Base-by-base conservation (phyloP, 1,140 invertebrate species). In the Pteromalus puparum region DNA sequence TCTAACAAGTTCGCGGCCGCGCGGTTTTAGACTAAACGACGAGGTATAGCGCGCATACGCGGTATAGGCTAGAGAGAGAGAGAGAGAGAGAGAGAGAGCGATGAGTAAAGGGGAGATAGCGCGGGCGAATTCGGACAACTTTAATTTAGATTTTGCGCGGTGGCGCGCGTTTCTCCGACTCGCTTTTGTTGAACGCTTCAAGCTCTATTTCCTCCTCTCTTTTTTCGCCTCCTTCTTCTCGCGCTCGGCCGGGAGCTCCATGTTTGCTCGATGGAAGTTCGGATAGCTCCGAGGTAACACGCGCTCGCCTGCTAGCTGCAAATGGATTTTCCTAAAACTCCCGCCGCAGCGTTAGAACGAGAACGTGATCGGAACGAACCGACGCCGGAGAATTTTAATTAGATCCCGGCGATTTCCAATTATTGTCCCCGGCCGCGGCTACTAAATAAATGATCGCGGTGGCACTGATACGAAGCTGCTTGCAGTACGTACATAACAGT, bases 61-160 rank as follows among this genome's bases (percentile, higher is more conserved):
- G n/a, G n/a, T n/a, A n/a, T n/a, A n/a, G n/a, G 30, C 30, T 5
- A 34, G 30, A 34, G 30, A 34, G 4, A 34, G 30, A 5, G 30
- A 34, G 30, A 34, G 30, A 34, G 46, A 18, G 13, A 18, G 30
- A 73, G 18, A 73, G 10, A 73, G 34, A 21, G 28, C 24, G 70
- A 34, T 48, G 73, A 75, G 24, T 10, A 46, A 81, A 61, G 6
- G 67, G 75, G 21, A 81, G 18, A 78, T 46, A 76, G 30, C 0
- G 24, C 30, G 28, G 6, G 28, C 24, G 48, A 61, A 61, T 85
- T 75, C 38, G 48, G 67, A 68, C 28, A 85, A 83, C 70, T 76
- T 82, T 82, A 86, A 77, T 82, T 78, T 80, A 83, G 78, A 81
- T 86, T 85, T 85, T 82, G 53, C 65, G 10, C 1, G 34, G 48